Conservation (phyloP, 2,888 invertebrate species). For the Chironomus riparius region DNA sequence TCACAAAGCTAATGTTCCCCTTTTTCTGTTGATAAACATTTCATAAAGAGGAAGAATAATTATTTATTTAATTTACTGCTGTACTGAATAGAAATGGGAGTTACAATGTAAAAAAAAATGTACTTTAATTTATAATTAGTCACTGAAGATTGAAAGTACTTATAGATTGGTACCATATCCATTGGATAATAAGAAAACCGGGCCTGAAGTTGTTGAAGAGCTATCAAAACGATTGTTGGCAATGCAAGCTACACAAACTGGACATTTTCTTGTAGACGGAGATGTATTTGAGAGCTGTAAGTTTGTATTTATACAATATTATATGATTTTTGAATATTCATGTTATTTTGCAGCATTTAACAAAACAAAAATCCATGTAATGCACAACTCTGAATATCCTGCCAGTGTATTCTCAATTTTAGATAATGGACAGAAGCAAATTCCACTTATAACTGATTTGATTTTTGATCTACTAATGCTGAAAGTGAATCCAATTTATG, state of each 20-base stretch:
- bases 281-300: slow-evolving; percentile 17
- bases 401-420: slow-evolving; percentile 88
- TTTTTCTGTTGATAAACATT: too few relatives aligned
- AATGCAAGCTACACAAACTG: slow-evolving; percentile 77
- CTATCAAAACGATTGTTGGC: slow-evolving; percentile 76
- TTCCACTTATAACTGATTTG: slow-evolving; percentile 82
- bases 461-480: slow-evolving; percentile 84
- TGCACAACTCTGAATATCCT: slow-evolving; percentile 92
- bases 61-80: neutral
- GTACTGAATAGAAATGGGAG: slow-evolving; percentile 27
- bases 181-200: slow-evolving; percentile 74
- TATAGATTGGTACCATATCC: slow-evolving; percentile 74
- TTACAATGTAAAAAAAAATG: slow-evolving; percentile 28
- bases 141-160: neutral
- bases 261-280: slow-evolving; percentile 89
- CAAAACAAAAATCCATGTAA: slow-evolving; percentile 58
- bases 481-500: slow-evolving; percentile 79
- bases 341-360: neutral
- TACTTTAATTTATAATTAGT: neutral
- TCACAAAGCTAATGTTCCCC: too few relatives aligned
- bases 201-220: slow-evolving; percentile 78
- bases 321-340: slow-evolving; percentile 53
- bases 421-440: slow-evolving; percentile 76
- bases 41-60: too few relatives aligned
- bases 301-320: slow-evolving; percentile 57